Base-by-base conservation (phyloP, 1,140 invertebrate genomes). In the Drosophila repletoides region DNA sequence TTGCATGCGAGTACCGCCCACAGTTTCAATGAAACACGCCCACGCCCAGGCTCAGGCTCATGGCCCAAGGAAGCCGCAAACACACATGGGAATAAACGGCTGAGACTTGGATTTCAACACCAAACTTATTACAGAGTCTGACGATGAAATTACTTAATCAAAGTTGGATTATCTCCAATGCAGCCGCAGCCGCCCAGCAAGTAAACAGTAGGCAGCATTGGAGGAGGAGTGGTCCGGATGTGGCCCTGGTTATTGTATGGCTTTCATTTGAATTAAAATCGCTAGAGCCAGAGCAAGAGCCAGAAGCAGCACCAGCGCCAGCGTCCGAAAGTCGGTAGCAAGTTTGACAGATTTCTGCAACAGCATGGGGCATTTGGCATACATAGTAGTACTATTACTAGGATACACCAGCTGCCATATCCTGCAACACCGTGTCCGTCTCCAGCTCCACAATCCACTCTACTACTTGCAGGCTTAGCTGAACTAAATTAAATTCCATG, bases 401-500 rank as follows among this genome's bases (percentile, higher is more conserved):
- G 17, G 24, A 5, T 46, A 53, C 9, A 45, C 48, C 59, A 31
- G 26, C 41, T 61, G 15, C 10, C 33, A 59, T 12, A 10, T 14
- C 28, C 12, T 26, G 19, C 21, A 26, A 14, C 17, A n/a, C n/a
- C n/a, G n/a, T n/a, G n/a, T n/a, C n/a, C 17, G n/a, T 22, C 38
- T 45, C 52, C 38, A 53, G 31, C 31, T 45, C 36, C 26, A 56
- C 36, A n/a, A n/a, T 52, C 48, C 5, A 33, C 6, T 53, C 7
- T 43, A 14, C 59, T 65, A 7, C 19, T 40, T 38, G 28, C 19
- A 22, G 22, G 46, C 63, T 59, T 33, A 52, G 48, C 53, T 71
- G 53, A 71, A 80, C 80, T 86, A 86, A 86, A 86, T 86, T 86
- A 86, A 86, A 86, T 86, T 86, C 81, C 80, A 79, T 86, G 75